Conservation (phyloP, 2,888 invertebrate genomes). For the Resseliella maxima region DNA sequence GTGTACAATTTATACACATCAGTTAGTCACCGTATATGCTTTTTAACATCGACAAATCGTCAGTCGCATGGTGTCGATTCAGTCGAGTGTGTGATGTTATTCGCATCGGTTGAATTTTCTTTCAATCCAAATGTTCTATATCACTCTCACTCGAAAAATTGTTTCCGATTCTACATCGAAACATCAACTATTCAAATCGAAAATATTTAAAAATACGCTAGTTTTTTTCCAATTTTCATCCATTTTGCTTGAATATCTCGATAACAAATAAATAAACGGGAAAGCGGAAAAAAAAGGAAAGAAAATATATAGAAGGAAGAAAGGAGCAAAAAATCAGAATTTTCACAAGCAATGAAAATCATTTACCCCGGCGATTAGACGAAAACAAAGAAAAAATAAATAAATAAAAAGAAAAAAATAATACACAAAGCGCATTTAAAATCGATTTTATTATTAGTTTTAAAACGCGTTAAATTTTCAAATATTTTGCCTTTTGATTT, state of each 20-base stretch:
- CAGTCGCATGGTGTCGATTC: constrained; percentile 30
- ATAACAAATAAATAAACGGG: no score
- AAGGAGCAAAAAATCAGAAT: no score
- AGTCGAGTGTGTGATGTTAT: constrained; percentile 55
- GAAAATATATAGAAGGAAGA: no score
- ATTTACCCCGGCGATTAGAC: no score
- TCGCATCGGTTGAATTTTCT: constrained; percentile 38
- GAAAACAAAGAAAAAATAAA: no score
- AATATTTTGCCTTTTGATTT: no score
- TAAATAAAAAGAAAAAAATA: no score
- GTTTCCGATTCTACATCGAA: constrained; percentile 47
- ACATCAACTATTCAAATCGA: background rate
- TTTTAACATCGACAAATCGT: background rate
- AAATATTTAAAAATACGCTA: background rate
- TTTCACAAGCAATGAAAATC: no score
- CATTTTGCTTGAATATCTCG: background rate
- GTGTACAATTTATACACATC: background rate
- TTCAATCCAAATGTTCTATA: constrained; percentile 7
- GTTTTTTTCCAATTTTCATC: background rate
- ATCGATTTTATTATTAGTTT: no score
- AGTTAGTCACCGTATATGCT: background rate
- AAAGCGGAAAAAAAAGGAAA: no score
- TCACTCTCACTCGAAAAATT: constrained; percentile 44
- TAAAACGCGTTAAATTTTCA: no score
- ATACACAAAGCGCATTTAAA: no score